Evolutionary conservation across 2,888 invertebrate species (phyloP).

Genomic region (Melinaea menophilus): DNA sequence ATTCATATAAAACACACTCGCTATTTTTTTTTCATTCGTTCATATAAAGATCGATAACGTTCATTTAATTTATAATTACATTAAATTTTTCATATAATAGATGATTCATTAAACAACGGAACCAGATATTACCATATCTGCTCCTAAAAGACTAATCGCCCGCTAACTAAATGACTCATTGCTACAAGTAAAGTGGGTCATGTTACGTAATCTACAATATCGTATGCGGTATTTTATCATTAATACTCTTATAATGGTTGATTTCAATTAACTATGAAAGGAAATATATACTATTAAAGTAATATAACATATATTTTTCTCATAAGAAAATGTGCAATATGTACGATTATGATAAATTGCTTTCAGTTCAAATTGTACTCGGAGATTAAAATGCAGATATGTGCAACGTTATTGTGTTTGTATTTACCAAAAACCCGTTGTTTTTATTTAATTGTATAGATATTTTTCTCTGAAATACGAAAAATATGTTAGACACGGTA

Average conservation of each 20-base stretch:
- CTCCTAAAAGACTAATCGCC: conserved; percentile 23
- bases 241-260: too few relatives aligned
- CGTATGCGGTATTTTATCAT: too few relatives aligned
- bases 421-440: neutral
- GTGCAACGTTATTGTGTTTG: neutral
- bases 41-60: too few relatives aligned
- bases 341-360: conserved; percentile 52
- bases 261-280: too few relatives aligned
- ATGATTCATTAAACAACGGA: conserved; percentile 4
- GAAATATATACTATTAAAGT: too few relatives aligned
- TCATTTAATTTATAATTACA: too few relatives aligned
- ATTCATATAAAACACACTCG: too few relatives aligned
- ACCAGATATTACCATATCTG: conserved; percentile 26
- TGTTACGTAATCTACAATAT: conserved; percentile 18
- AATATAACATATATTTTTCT: too few relatives aligned
- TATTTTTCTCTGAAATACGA: too few relatives aligned
- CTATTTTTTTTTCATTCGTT: too few relatives aligned
- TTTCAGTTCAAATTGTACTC: conserved; percentile 42
- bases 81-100: neutral
- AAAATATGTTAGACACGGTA: too few relatives aligned
- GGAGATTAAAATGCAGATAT: conserved; percentile 17
- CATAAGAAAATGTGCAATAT: too few relatives aligned
- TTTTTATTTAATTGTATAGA: neutral
- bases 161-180: conserved; percentile 35
- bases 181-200: conserved; percentile 20